Evolutionary conservation across 30 jellyfish, hydroid and myxozoan species (phyloP), one percentile per base, ranked within the genome.

Genomic region (Hydractinia echinata): DNA sequence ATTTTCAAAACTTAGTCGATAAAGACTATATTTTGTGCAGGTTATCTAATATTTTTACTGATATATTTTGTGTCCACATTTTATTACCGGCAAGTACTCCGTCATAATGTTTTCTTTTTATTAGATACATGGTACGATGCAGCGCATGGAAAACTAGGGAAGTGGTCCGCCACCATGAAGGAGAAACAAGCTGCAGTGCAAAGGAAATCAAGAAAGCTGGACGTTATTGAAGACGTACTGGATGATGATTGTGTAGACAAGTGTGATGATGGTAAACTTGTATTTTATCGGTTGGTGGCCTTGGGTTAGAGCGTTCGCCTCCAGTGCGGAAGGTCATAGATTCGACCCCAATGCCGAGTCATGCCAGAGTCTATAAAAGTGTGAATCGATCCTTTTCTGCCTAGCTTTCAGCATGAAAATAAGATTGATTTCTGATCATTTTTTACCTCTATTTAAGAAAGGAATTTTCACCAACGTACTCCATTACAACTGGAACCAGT

Each of bases 241-340:
- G 93, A 72, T 21, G 89, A 83, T 54, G 76, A 78, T 15, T 88
- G 96, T 66, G 83, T 82, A 49, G 88, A 80, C 15, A 79, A 83
- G 62, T 88, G 96, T 50, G 93, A 84, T 11, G 87, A 78, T 64
- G 88, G 95, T 85, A 77, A 9, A 55, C 55, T 51, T 53, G n/a
- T 13, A 15, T 30, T 54, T 44, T n/a, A 19, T 58, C 19, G 69
- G 1, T 3, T 13, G 1, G 15, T 11, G 19, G 69, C 69, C 69
- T 58, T 58, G 69, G 69, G n/a, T n/a, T n/a, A n/a, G n/a, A n/a
- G n/a, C n/a, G n/a, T n/a, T n/a, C n/a, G n/a, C n/a, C n/a, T n/a
- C n/a, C n/a, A n/a, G n/a, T n/a, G n/a, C n/a, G n/a, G 15, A 11
- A 58, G 69, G 18, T 58, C 69, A 3, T 13, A 2, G 19, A 58